Evolutionary conservation across 2,888 invertebrate genomes (phyloP).

Genomic region (Cheilosia pagana): DNA sequence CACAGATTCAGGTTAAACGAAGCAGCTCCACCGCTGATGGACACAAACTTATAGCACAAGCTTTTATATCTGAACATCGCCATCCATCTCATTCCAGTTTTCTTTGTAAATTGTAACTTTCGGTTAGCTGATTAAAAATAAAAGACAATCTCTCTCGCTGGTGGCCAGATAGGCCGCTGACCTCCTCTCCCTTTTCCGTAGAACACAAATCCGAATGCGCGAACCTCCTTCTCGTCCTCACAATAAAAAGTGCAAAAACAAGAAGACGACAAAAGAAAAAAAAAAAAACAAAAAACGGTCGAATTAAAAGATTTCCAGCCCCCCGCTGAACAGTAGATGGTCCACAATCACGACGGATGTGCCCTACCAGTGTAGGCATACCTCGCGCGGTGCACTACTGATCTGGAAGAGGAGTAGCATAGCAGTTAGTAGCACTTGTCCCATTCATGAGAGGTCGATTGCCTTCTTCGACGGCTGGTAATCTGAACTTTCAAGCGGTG

Average conservation of each 20-base stretch:
- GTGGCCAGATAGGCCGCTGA: constrained; percentile 57
- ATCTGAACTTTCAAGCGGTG: constrained; percentile 66
- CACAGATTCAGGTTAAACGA: no score
- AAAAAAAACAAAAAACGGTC: constrained; percentile 19
- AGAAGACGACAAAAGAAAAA: background rate
- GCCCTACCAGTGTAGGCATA: background rate
- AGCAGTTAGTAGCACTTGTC: constrained; percentile 51
- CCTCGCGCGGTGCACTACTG: constrained; percentile 23
- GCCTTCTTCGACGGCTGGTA: constrained; percentile 66
- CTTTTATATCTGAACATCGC: no score
- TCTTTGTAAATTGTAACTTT: constrained; percentile 3
- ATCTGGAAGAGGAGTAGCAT: constrained; percentile 36
- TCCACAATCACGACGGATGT: constrained; percentile 30
- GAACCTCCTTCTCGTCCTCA: constrained; percentile 34
- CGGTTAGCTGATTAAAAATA: constrained; percentile 28
- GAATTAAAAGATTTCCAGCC: constrained; percentile 62
- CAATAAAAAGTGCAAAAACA: background rate
- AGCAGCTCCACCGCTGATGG: no score
- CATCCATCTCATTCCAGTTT: no score
- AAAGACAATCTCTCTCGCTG: constrained; percentile 44
- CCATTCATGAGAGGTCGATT: constrained; percentile 65
- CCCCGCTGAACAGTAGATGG: constrained; percentile 31
- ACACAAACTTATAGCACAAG: no score
- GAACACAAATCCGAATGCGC: constrained; percentile 54
- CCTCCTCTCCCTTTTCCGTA: constrained; percentile 30